These are phyloP conservation scores for Heliocidaris erythrogramma DNA, from an alignment of 35 echinoderm and acorn worm species.

Conservation along the genomic window DNA sequence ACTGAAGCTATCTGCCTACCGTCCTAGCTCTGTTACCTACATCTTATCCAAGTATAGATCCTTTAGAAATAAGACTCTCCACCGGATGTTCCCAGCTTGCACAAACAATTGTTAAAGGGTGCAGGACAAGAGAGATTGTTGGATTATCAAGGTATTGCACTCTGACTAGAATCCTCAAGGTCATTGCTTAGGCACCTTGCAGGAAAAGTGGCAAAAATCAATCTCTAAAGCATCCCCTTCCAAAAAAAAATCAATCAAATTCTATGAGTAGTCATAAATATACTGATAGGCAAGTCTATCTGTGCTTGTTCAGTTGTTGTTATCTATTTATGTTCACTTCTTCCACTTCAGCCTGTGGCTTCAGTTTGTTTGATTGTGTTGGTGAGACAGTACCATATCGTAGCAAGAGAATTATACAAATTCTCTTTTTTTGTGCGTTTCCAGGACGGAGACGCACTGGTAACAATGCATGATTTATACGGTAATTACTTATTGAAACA, in stretches of 20 bases:
- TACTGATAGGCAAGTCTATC: not conserved
- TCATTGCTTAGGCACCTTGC: not conserved
- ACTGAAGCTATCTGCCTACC: too few relatives aligned
- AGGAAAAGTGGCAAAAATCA: not conserved
- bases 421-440: not conserved
- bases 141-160: not conserved
- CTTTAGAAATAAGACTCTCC: not conserved
- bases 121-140: not conserved
- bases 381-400: not conserved
- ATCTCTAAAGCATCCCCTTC: not conserved
- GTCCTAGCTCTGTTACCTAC: too few relatives aligned
- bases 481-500: not conserved
- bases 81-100: not conserved
- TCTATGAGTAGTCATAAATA: not conserved
- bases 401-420: not conserved
- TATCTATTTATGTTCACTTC: not conserved
- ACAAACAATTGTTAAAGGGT: too few relatives aligned
- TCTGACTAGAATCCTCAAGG: not conserved
- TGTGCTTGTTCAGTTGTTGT: not conserved
- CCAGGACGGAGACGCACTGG: not conserved
- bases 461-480: not conserved
- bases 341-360: not conserved
- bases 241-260: not conserved
- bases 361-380: not conserved
- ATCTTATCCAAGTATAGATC: not conserved